These are phyloP conservation scores for Anhinga anhinga DNA, from an alignment of 2,113 vertebrate species.

Conservation along the genomic window DNA sequence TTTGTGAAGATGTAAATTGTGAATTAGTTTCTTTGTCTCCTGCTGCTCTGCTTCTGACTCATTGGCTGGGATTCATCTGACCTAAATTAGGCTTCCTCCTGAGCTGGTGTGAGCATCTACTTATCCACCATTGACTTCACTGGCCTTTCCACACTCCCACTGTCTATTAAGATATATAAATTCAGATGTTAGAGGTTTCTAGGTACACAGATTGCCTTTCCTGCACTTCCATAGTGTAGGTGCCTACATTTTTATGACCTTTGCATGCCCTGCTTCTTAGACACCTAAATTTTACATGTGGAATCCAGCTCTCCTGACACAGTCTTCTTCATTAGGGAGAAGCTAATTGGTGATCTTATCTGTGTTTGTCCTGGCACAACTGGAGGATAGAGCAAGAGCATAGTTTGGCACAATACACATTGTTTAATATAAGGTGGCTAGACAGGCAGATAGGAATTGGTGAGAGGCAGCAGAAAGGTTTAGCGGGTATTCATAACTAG, in stretches of 20 bases:
- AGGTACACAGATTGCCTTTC: background rate
- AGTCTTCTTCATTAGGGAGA: background rate
- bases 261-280: background rate
- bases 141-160: background rate
- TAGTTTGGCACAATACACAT: background rate
- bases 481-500: background rate
- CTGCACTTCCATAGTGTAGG: background rate
- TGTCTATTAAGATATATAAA: background rate
- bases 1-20: background rate
- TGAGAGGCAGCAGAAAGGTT: background rate
- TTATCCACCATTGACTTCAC: background rate
- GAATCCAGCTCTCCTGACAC: background rate
- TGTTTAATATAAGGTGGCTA: background rate
- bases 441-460: background rate
- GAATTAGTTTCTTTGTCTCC: background rate
- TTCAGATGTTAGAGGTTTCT: background rate
- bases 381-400: background rate
- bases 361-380: background rate
- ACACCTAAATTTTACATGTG: background rate
- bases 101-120: background rate
- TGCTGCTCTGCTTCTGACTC: constrained; percentile 1
- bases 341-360: background rate
- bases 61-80: background rate
- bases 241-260: background rate
- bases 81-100: background rate